Evolutionary conservation across 2,888 invertebrate species (phyloP), one percentile per base, ranked within the genome.

Genomic region (Synanthedon myopaeformis): DNA sequence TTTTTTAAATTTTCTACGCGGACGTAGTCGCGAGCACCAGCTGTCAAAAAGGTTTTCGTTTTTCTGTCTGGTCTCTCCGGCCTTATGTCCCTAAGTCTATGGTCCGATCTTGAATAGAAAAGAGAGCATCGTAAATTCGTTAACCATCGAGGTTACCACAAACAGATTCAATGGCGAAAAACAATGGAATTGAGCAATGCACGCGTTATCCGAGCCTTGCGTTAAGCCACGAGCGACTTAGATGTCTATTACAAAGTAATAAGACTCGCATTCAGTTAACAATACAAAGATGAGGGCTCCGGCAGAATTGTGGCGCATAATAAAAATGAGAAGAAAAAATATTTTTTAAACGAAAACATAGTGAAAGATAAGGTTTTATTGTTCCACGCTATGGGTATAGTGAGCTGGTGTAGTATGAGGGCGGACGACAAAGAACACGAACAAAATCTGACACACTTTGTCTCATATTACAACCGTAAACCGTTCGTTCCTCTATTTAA

Each of bases 351-450:
- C 73, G 76, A 76, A 77, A 80, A 81, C 76, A 79, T 74, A 78
- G 74, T 70, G 67, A 65, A 73, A 76, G 79, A 78, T 80, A 79
- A 81, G 76, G 69, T 79, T 80, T 74, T 79, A 77, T 77, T 78
- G 76, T 77, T 62, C 68, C 66, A 60, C 71, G 67, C 68, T 74
- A 79, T 10, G 35, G 35, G 35, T 35, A 10, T 10, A 35, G 35
- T 35, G 35, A 35, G 35, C 35, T 10, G 10, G 35, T 35, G 35
- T 10, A 35, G 35, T 35, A 35, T 79, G 75, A 65, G 77, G 79
- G 80, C 79, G 69, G 65, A 63, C 66, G 68, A 72, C 72, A 70
- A 73, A 69, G 17, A 49, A 6, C 19, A 17, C 17, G 49, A 19
- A 49, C n/a, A 42, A 45, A 45, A 13, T 45, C 45, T 45, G 45